Conservation (phyloP, 2,888 invertebrate genomes). For the Pterobdella sp. region DNA sequence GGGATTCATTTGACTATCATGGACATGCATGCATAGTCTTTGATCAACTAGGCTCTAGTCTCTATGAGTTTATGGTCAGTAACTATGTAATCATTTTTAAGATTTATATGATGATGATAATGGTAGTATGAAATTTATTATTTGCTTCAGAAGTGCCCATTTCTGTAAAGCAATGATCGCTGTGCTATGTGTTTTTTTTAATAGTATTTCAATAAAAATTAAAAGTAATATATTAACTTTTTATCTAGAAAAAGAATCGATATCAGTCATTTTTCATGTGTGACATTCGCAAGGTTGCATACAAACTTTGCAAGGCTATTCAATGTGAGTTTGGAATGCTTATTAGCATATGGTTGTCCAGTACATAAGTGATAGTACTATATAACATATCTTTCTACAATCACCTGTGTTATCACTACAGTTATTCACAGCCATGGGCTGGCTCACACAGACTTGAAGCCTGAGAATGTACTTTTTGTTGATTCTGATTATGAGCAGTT, state of each 20-base stretch:
- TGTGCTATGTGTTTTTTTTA: no score
- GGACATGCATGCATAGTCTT: conserved; percentile 52
- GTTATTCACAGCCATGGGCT: conserved; percentile 91
- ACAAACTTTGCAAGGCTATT: conserved; percentile 91
- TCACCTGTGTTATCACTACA: no score
- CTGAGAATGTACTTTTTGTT: conserved; percentile 96
- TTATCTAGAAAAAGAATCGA: conserved; percentile 80
- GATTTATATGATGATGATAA: background rate
- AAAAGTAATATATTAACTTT: background rate
- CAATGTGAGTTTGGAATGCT: conserved; percentile 59
- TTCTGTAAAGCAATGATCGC: no score
- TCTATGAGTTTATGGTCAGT: conserved; percentile 52
- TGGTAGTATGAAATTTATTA: background rate
- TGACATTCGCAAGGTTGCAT: conserved; percentile 92
- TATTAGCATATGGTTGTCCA: background rate
- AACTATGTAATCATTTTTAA: background rate
- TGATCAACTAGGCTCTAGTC: conserved; percentile 51
- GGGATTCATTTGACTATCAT: conserved; percentile 52
- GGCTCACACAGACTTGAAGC: conserved; percentile 98
- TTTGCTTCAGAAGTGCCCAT: no score
- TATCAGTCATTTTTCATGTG: conserved; percentile 95
- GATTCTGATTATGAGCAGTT: conserved; percentile 71
- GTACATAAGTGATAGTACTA: background rate
- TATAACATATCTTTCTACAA: background rate
- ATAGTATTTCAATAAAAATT: no score